Conservation (phyloP, 2,113 vertebrate genomes). For the Otocyon megalotis region DNA sequence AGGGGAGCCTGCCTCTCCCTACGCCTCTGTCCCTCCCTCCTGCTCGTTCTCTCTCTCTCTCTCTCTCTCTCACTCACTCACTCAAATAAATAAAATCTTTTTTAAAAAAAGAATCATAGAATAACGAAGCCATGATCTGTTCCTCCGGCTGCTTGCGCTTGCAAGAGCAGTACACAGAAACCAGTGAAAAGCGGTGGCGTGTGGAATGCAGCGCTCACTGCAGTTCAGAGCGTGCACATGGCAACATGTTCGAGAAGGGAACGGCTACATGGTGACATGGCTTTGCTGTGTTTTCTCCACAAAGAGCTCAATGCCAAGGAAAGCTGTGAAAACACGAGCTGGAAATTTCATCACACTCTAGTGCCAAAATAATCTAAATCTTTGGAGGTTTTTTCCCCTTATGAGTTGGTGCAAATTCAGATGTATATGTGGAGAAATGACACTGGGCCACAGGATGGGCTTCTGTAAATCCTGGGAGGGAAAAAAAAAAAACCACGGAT, state of each 20-base stretch:
- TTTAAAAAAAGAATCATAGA: not conserved
- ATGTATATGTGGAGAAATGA: constrained; percentile 29
- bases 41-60: too few species aligned
- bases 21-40: too few species aligned
- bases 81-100: too few species aligned
- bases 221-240: not conserved
- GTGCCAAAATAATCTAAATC: constrained; percentile 75
- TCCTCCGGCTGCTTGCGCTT: not conserved
- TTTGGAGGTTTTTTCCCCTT: not conserved
- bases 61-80: too few species aligned
- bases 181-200: not conserved
- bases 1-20: too few species aligned
- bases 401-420: constrained; percentile 68
- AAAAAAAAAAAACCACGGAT: not conserved
- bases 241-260: constrained; percentile 47
- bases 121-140: not conserved
- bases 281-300: constrained; percentile 70
- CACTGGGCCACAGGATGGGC: not conserved
- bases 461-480: constrained; percentile 51
- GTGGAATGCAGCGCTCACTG: not conserved
- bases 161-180: not conserved
- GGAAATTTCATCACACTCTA: constrained; percentile 54
- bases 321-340: constrained; percentile 77
- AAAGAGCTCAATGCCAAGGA: constrained; percentile 71
- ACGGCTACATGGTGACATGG: constrained; percentile 49